Conservation (phyloP, 2,797 vertebrate genomes). For the Paguma larvata region DNA sequence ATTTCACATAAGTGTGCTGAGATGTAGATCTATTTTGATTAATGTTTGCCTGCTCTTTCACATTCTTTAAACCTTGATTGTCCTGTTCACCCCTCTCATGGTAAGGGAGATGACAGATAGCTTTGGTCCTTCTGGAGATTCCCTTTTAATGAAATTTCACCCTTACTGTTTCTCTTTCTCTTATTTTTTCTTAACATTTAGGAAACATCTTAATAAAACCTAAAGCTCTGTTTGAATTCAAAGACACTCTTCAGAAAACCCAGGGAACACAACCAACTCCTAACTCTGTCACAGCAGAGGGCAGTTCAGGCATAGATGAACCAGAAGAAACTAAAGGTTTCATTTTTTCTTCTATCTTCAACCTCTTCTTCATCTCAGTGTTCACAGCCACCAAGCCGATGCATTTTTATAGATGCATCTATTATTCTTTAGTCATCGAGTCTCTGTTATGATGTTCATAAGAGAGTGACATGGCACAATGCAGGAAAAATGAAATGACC, state of each 20-base stretch:
- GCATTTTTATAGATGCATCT: neutral
- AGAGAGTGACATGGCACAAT: neutral
- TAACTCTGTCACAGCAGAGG: neutral
- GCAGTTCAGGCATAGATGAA: neutral
- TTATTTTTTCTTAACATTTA: neutral
- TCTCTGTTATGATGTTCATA: neutral
- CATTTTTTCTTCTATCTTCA: constrained; percentile 4
- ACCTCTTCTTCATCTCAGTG: neutral
- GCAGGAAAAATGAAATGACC: neutral
- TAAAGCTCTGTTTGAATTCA: neutral
- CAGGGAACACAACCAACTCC: neutral
- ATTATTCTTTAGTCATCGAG: neutral
- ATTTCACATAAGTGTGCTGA: neutral
- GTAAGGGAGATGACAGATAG: neutral
- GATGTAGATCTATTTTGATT: neutral
- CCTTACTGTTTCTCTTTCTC: neutral
- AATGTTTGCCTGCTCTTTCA: neutral
- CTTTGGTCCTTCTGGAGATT: neutral
- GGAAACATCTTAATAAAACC: constrained; percentile 14
- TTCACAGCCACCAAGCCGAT: neutral
- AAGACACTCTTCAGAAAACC: neutral
- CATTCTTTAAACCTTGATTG: neutral
- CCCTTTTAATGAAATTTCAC: neutral
- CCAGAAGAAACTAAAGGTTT: neutral
- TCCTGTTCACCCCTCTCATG: neutral